Evolutionary conservation across 2,888 invertebrate genomes (phyloP), one percentile per base, ranked within the genome.

Genomic region (Rhogogaster chlorosoma): DNA sequence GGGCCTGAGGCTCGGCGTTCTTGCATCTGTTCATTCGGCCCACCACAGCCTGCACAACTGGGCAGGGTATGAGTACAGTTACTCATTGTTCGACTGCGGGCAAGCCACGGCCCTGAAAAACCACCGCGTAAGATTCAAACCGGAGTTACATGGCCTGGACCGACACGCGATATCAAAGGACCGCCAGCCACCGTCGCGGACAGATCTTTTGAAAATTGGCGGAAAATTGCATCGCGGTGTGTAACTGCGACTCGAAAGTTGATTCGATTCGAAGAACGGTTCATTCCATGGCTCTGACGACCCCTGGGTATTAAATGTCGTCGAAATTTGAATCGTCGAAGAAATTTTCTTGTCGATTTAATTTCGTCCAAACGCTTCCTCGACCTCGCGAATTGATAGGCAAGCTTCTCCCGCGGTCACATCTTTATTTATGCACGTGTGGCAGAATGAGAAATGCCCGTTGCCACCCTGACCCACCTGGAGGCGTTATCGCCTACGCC

Each of bases 401-500:
- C 9, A 22, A 71, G n/a, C 3, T 2, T 71, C 22, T 22, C 18
- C 18, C 12, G 61, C 61, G 18, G 61, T 26, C n/a, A 38, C 61
- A 22, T 61, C 36, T 85, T 88, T 88, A 88, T 88, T 88, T 88
- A 89, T 88, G 87, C 85, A 87, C 86, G 87, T 84, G 85, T 64
- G 83, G 87, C 83, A 86, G 90, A 89, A 90, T 91, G 90, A 91
- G 89, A 90, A 91, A 91, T 91, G 90, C 88, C 85, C 88, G 90
- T 92, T 89, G 89, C 91, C 93, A 91, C 93, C 92, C 92, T 89
- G 91, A 91, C 89, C 93, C 93, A 93, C 93, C 92, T 93, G 93
- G 92, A 90, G 93, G 93, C 93, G 93, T 92, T 92, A 92, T 93
- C 90, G 90, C 92, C 89, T 91, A 91, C 93, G 93, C 93, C 93